Evolutionary conservation across 2,113 vertebrate genomes (phyloP), one percentile per base, ranked within the genome.

Genomic region (Poecilia latipinna): DNA sequence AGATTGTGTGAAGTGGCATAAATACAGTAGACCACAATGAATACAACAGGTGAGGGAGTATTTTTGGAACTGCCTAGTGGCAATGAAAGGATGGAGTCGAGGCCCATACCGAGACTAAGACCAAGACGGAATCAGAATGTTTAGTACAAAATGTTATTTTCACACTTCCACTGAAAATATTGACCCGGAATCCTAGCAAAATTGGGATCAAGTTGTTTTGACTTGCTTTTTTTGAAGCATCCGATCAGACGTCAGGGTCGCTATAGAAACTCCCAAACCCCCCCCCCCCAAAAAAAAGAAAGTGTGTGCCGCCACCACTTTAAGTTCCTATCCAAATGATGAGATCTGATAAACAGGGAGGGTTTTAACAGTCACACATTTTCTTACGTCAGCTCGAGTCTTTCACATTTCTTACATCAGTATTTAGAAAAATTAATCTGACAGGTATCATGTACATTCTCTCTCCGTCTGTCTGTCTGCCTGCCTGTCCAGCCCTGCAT

Each of bases 391-490:
- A 76, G 13, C 24, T 39, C 57, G 24, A 57, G 71, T 67, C n/a
- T 71, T 62, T n/a, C 51, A 70, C 61, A 28, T 84, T 82, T 74
- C 78, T 80, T 65, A 70, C 65, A 61, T 70, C 44, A 70, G 15
- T 33, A 32, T 68, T 24, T 37, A 24, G 48, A 74, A 68, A 24
- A 73, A 77, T 70, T 35, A 70, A 61, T 74, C 42, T 63, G 68
- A 51, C 61, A 66, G 60, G 15, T 66, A 54, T 35, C 24, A 60
- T 13, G 29, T 33, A 15, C 8, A 60, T 65, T 77, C 15, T 68
- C 61, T 69, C 19, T 39, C 60, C 35, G 31, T 60, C 1, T 62
- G 10, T 54, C 29, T 22, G 35, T 33, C 26, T n/a, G 29, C 22
- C 32, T 67, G 66, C 66, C 65, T 74, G 51, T 77, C 44, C 39